Evolutionary conservation across 2,113 vertebrate species (phyloP).

Genomic region (Silurus asotus): DNA sequence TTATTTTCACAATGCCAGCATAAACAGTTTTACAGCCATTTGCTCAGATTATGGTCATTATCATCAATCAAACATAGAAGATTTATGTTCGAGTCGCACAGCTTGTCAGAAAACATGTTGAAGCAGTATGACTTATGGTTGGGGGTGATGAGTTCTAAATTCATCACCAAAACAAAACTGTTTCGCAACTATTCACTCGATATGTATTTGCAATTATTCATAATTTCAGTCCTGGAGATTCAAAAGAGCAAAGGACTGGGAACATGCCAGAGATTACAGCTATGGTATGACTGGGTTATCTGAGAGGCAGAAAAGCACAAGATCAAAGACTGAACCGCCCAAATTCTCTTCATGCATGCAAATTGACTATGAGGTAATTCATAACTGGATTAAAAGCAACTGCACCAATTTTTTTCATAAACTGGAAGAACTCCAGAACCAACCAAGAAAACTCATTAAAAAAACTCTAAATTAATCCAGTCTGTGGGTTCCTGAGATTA

Average conservation of each 20-base stretch:
- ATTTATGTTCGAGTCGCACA: slow-evolving; percentile 19
- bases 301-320: slow-evolving; percentile 21
- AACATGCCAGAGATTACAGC: slow-evolving; percentile 47
- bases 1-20: not conserved
- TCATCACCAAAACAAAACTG: slow-evolving; percentile 39
- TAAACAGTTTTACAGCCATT: slow-evolving; percentile 27
- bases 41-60: slow-evolving; percentile 34
- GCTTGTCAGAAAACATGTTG: slow-evolving; percentile 38
- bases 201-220: slow-evolving; percentile 52
- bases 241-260: slow-evolving; percentile 1
- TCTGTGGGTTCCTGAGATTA: not conserved
- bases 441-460: not conserved
- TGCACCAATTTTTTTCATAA: not conserved
- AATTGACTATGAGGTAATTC: not conserved
- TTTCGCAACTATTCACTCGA: slow-evolving; percentile 40
- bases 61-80: slow-evolving; percentile 28
- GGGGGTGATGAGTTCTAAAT: slow-evolving; percentile 44
- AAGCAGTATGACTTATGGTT: slow-evolving; percentile 34
- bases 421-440: not conserved
- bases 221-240: slow-evolving; percentile 46
- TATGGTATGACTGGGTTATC: slow-evolving; percentile 49
- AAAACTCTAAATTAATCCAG: not conserved
- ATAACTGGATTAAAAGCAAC: not conserved
- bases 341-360: not conserved
- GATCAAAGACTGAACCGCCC: slow-evolving; percentile 46